Base-by-base conservation (phyloP, 2,113 vertebrate species). In the Copsychus sechellarum region DNA sequence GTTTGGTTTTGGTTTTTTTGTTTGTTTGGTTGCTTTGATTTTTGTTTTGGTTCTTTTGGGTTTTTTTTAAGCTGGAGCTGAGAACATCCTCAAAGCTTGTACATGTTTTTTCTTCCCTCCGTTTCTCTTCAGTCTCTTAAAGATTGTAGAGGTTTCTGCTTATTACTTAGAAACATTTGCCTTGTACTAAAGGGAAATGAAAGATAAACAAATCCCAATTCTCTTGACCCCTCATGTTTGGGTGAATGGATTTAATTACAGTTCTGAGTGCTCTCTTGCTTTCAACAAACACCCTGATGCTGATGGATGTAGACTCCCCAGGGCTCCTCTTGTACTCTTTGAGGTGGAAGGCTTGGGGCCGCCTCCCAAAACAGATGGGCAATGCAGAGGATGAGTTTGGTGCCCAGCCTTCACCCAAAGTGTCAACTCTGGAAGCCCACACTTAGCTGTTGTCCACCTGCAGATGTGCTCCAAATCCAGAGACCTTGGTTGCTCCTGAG, bases 181-280 rank as follows among this genome's bases (percentile, higher is more conserved):
- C 86, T 92, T 88, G 40, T 90, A 67, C 69, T 79, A 92, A 92
- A 94, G 84, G 71, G 71, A 96, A 91, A 69, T 48, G 91, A 92
- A 94, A 96, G 92, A 86, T 89, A 92, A 96, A 89, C 72, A 91
- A 93, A 94, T 77, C 4, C 5, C 72, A 91, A 6, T 93, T 91
- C 61, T 91, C 47, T 78, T 90, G 86, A 90, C 53, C 66, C 73
- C 45, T 93, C 64, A 50, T 76, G 47, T 76, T 57, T 18, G 15
- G 85, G 19, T 33, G 36, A 84, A 93, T 74, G 62, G 91, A 61
- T 93, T 92, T 92, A 69, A 80, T 92, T 93, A 76, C 36, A 51
- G 66, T 91, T 94, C 65, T 69, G 77, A 91, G 36, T 86, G n/a
- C 43, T 88, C 65, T 86, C 79, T 81, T 86, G 70, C 81, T 91